A percentile compares a stretch with the other conserved stretches of the same genome.
Conservation (phyloP, 1,140 invertebrate genomes). For the Penaeus vannamei region DNA sequence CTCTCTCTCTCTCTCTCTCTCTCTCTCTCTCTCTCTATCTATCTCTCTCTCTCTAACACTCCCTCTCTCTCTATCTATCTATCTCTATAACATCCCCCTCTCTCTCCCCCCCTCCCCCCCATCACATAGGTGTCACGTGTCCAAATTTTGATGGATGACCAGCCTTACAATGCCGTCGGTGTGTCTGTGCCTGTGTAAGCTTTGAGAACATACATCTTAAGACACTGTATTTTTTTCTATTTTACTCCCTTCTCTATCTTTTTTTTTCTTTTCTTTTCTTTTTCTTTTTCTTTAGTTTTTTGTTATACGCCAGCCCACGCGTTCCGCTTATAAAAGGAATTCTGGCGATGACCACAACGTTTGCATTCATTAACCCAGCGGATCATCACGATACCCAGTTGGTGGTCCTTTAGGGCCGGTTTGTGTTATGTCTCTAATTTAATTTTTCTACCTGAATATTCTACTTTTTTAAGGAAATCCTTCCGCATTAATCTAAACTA, state of each 20-base stretch:
- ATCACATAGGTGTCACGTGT: constrained; percentile 40
- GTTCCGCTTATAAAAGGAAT: constrained; percentile 34
- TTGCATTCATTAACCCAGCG: constrained; percentile 42
- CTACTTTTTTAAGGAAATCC: not conserved
- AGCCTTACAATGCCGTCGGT: not conserved
- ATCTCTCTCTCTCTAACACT: not conserved
- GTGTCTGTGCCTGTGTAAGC: too few species aligned
- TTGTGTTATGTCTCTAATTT: constrained; percentile 5
- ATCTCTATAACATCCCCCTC: too few species aligned
- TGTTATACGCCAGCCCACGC: not conserved
- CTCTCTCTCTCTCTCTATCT: not conserved
- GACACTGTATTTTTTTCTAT: too few species aligned
- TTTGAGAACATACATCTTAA: too few species aligned
- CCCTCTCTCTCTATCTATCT: not conserved
- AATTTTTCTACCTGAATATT: not conserved
- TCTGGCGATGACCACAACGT: constrained; percentile 13
- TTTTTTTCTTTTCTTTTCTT: too few species aligned
- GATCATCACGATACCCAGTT: constrained; percentile 48
- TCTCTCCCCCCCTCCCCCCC: not conserved
- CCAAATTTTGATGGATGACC: constrained; percentile 26
- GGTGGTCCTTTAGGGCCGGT: constrained; percentile 1
- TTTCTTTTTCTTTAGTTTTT: too few species aligned
- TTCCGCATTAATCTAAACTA: too few species aligned
- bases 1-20: not conserved
- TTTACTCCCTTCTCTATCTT: too few species aligned